Percentiles rank a stretch among this genome's conserved stretches.
Conservation (phyloP, 2,888 invertebrate species). For the Tillus elongatus region DNA sequence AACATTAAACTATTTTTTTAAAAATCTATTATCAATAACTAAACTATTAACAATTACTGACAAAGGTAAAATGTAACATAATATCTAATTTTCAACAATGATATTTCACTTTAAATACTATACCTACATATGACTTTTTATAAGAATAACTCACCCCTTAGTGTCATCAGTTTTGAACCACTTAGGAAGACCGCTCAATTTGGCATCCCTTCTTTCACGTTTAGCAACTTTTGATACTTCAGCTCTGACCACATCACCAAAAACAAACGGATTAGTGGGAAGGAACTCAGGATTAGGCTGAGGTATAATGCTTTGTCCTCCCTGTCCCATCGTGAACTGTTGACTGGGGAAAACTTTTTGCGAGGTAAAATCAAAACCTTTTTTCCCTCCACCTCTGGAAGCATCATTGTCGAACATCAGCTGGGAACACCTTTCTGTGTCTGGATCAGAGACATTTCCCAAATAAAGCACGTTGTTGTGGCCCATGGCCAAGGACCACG, state of each 20-base stretch:
- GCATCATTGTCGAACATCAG: constrained; percentile 22
- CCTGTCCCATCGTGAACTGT: constrained; percentile 29
- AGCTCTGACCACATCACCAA: constrained; percentile 34
- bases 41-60: too few relatives aligned
- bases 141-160: constrained; percentile 1
- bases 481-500: constrained; percentile 62
- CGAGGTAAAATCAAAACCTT: constrained; percentile 56
- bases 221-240: constrained; percentile 37
- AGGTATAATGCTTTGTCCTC: constrained; percentile 14
- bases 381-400: constrained; percentile 33
- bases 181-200: constrained; percentile 48
- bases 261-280: constrained; percentile 41
- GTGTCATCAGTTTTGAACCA: constrained; percentile 49
- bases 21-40: too few relatives aligned
- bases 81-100: too few relatives aligned
- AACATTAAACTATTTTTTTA: too few relatives aligned
- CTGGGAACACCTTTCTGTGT: constrained; percentile 21
- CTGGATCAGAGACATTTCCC: constrained; percentile 33
- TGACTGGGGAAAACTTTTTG: constrained; percentile 26
- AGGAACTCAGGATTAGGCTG: too few relatives aligned
- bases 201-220: constrained; percentile 38
- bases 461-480: constrained; percentile 56
- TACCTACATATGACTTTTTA: too few relatives aligned
- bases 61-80: too few relatives aligned
- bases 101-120: too few relatives aligned